phyloP scores from a whole-genome alignment of 1,140 invertebrate species.

The Drosophila paulistorum region DNA sequence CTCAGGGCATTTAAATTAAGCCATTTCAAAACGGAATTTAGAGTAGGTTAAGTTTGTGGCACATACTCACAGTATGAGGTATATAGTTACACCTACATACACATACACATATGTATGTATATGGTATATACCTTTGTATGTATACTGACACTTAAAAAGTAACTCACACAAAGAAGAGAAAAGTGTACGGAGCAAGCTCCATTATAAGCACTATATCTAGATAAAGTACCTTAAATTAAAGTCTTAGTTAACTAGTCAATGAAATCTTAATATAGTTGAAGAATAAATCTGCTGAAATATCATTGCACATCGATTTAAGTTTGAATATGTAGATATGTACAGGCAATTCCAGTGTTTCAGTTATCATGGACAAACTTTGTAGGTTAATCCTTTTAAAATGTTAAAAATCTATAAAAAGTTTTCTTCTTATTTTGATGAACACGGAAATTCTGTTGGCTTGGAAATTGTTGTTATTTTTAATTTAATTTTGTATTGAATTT shows the following conservation, averaged over 20 bases:
- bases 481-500: background rate
- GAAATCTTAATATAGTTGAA: no score
- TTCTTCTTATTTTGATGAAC: background rate
- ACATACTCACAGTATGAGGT: background rate
- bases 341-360: no score
- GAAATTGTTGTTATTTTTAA: background rate
- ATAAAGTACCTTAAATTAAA: background rate
- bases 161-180: background rate
- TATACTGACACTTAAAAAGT: constrained; percentile 3
- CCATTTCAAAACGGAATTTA: constrained; percentile 7
- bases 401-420: background rate
- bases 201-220: background rate
- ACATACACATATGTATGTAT: background rate
- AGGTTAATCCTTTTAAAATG: no score
- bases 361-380: no score
- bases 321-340: no score
- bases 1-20: constrained; percentile 11
- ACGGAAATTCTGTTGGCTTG: background rate
- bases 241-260: no score
- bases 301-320: no score
- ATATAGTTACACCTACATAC: background rate
- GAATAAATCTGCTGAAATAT: no score
- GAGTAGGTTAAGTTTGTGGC: constrained; percentile 10
- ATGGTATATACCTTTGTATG: background rate
- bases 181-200: background rate